Evolutionary conservation across 2,113 vertebrate genomes (phyloP).

Genomic region (Pelusios castaneus): DNA sequence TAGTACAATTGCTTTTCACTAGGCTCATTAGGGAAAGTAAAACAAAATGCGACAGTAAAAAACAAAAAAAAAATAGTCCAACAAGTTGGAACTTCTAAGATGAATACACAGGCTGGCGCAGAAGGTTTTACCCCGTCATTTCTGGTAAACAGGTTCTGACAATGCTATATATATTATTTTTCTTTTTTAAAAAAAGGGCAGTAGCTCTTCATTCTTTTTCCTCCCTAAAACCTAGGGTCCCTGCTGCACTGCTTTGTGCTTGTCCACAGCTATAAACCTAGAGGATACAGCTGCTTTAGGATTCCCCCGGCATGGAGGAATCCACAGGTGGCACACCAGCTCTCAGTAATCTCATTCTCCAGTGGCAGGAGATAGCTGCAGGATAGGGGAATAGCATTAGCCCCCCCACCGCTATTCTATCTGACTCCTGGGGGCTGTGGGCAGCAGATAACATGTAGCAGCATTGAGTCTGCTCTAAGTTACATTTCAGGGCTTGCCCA

Average conservation of each 20-base stretch:
- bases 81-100: slow-evolving; percentile 60
- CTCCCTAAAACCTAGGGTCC: background rate
- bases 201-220: background rate
- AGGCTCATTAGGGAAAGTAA: slow-evolving; percentile 69
- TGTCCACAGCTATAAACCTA: background rate
- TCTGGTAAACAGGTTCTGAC: background rate
- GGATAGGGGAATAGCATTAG: background rate
- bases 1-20: slow-evolving; percentile 74
- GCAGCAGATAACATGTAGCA: background rate
- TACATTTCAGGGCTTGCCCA: background rate
- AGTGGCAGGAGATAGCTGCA: background rate
- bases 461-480: background rate
- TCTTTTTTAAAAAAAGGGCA: slow-evolving; percentile 25
- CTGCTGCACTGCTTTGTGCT: slow-evolving; percentile 15
- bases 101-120: background rate
- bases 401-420: background rate
- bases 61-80: slow-evolving; percentile 42
- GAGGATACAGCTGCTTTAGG: background rate
- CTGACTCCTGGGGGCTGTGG: background rate
- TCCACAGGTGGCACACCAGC: background rate
- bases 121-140: background rate
- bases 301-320: background rate
- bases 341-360: background rate
- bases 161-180: slow-evolving; percentile 23
- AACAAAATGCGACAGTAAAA: slow-evolving; percentile 71